A percentile compares a stretch with the other conserved stretches of the same genome.
Evolutionary conservation across 2,888 invertebrate genomes (phyloP).

Genomic region (Erebia ligea): DNA sequence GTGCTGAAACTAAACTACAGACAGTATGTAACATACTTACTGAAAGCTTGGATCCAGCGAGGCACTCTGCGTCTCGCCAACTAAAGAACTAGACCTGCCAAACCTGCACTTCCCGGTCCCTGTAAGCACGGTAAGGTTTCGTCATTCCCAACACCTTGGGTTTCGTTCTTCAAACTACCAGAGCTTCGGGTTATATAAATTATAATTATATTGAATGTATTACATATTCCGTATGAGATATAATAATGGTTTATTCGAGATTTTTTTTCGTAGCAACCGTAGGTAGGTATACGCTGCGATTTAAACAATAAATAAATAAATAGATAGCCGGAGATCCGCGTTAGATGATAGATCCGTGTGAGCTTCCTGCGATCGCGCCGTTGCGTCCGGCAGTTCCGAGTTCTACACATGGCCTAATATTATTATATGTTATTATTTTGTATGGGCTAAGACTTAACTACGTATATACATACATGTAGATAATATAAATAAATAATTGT

Average conservation of each 20-base stretch:
- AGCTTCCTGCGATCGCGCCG: constrained; percentile 41
- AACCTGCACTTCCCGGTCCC: too few relatives aligned
- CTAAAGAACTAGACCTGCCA: too few relatives aligned
- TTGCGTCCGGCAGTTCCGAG: not conserved
- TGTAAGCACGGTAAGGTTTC: too few relatives aligned
- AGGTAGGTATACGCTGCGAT: constrained; percentile 22
- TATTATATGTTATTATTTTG: not conserved
- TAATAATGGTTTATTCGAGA: constrained; percentile 13
- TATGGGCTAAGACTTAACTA: not conserved
- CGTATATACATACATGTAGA: not conserved
- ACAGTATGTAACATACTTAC: too few relatives aligned
- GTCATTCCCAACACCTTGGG: too few relatives aligned
- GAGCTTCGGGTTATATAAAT: too few relatives aligned
- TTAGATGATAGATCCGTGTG: constrained; percentile 46
- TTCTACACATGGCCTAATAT: constrained; percentile 8
- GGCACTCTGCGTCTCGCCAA: too few relatives aligned
- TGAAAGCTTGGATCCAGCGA: too few relatives aligned
- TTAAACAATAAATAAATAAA: not conserved
- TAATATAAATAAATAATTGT: not conserved
- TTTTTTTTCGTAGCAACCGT: constrained; percentile 28
- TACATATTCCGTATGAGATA: not conserved
- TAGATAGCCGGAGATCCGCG: constrained; percentile 54
- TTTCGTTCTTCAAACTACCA: too few relatives aligned
- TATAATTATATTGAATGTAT: too few relatives aligned
- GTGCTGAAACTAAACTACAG: too few relatives aligned